Conservation (phyloP, 2,797 vertebrate genomes). For the Varecia variegata region DNA sequence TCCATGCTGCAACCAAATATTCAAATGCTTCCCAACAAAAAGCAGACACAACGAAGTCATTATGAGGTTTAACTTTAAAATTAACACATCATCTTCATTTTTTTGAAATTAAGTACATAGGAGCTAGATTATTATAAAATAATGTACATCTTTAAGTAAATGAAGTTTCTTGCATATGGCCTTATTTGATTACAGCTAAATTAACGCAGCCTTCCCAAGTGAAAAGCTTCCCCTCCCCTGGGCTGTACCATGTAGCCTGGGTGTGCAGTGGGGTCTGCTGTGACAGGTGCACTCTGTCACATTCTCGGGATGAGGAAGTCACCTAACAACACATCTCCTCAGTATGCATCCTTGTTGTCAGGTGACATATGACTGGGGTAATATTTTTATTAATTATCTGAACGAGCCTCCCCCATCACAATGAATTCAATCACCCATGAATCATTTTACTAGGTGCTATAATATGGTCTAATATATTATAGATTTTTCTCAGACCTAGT, state of each 20-base stretch:
- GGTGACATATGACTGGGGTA: not conserved
- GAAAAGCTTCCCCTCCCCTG: not conserved
- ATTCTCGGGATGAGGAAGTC: not conserved
- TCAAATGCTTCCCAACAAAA: not conserved
- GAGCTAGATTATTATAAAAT: not conserved
- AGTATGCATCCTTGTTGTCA: not conserved
- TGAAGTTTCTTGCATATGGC: not conserved
- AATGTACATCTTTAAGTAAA: not conserved
- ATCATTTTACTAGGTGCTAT: slow-evolving; percentile 4
- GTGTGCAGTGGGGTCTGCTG: not conserved
- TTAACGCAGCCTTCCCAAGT: not conserved
- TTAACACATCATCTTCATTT: not conserved
- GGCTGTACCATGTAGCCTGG: no score
- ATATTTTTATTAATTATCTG: slow-evolving; percentile 48
- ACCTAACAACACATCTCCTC: not conserved
- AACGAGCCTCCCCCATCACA: not conserved
- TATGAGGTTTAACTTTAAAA: not conserved
- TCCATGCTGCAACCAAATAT: not conserved
- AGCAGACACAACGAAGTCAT: not conserved
- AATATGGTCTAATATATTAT: not conserved
- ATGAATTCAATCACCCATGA: not conserved
- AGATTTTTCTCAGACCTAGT: slow-evolving; percentile 46
- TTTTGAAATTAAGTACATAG: not conserved
- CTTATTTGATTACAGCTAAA: not conserved
- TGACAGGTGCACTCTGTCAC: not conserved